phyloP scores from a whole-genome alignment of 2,888 invertebrate species.

The Crocallis elinguaria region DNA sequence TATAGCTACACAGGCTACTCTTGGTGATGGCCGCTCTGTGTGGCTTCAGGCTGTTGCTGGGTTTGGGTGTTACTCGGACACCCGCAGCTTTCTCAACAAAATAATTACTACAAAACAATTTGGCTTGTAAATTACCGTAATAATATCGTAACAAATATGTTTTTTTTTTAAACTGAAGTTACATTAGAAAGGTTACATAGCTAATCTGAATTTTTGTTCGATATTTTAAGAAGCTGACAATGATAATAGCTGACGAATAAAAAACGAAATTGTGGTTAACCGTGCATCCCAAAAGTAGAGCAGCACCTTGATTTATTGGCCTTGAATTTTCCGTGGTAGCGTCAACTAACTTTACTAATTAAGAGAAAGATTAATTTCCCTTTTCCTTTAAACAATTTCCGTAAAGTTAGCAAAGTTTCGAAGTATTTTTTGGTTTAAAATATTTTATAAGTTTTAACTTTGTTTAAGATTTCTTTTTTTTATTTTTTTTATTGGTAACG shows the following conservation, averaged over 20 bases:
- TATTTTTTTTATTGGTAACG: not conserved
- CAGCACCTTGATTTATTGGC: constrained; percentile 80
- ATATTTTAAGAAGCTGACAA: too few species aligned
- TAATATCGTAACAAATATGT: too few species aligned
- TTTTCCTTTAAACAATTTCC: constrained; percentile 79
- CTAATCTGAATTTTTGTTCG: too few species aligned
- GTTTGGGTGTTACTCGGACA: too few species aligned
- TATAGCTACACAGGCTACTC: too few species aligned
- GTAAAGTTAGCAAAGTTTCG: constrained; percentile 62
- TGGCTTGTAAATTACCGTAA: too few species aligned
- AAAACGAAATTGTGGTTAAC: constrained; percentile 33
- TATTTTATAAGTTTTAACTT: constrained; percentile 45
- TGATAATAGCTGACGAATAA: not conserved
- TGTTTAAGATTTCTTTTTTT: not conserved
- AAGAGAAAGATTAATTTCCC: constrained; percentile 82
- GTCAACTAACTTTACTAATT: constrained; percentile 80
- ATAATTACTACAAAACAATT: too few species aligned
- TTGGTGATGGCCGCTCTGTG: too few species aligned
- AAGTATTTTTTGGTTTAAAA: constrained; percentile 57
- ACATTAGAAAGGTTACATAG: too few species aligned
- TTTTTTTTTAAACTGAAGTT: too few species aligned
- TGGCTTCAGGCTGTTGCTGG: too few species aligned
- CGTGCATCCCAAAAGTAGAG: constrained; percentile 39
- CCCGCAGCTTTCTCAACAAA: too few species aligned
- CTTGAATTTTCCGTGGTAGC: constrained; percentile 70